phyloP scores from a whole-genome alignment of 2,797 vertebrate genomes.

The Bovichtus variegatus region DNA sequence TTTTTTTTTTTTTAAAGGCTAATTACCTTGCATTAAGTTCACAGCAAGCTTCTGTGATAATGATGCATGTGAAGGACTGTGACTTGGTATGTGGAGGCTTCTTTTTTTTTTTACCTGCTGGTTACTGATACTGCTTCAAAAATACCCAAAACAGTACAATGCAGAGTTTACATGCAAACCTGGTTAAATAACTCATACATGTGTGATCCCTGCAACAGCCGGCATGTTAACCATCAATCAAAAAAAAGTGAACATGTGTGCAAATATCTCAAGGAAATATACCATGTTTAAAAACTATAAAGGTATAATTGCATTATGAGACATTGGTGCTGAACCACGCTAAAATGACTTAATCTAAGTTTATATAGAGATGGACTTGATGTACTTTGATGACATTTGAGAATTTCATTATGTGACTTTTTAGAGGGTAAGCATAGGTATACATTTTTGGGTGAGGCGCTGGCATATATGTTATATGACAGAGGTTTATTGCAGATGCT shows the following conservation, averaged over 20 bases:
- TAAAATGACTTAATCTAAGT: not conserved
- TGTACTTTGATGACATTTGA: not conserved
- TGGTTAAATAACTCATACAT: not conserved
- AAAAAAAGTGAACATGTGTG: too few relatives aligned
- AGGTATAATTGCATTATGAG: not conserved
- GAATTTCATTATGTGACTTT: not conserved
- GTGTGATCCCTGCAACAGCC: not conserved
- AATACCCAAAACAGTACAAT: not conserved
- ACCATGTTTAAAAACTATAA: not conserved
- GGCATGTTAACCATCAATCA: not conserved
- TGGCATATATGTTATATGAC: slow-evolving; percentile 11
- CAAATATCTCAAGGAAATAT: not conserved
- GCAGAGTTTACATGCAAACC: not conserved
- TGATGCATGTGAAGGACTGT: not conserved
- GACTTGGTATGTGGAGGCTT: not conserved
- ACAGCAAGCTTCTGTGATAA: not conserved
- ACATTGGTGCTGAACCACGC: not conserved
- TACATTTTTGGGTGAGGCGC: not conserved
- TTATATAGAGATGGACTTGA: not conserved
- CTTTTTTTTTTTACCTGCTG: not conserved
- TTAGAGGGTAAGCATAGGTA: not conserved
- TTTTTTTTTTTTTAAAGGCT: too few relatives aligned
- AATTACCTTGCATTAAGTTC: not conserved
- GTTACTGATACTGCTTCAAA: not conserved
- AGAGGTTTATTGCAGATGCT: slow-evolving; percentile 33